Evolutionary conservation across 2,888 invertebrate species (phyloP).

Genomic region (Lucinisca nassula): DNA sequence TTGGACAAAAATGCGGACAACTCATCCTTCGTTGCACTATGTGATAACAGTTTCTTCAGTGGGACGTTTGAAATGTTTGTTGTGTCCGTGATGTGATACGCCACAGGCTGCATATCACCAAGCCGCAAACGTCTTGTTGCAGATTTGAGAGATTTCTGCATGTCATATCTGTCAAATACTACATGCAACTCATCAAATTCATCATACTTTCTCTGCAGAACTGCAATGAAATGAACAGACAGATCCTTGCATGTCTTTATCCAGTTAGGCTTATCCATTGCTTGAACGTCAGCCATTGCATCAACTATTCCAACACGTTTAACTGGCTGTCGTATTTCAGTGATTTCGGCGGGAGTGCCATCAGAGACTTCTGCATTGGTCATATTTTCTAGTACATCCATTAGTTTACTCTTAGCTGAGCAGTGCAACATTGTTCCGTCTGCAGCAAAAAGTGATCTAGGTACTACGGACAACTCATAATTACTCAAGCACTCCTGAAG

Average conservation of each 20-base stretch:
- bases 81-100: slow-evolving; percentile 22
- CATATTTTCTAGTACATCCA: slow-evolving; percentile 12
- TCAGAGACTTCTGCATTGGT: neutral
- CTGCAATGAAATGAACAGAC: slow-evolving; percentile 2
- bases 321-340: neutral
- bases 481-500: slow-evolving; percentile 10
- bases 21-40: slow-evolving; percentile 25
- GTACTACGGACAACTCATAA: slow-evolving; percentile 21
- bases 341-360: too few species aligned
- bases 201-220: neutral
- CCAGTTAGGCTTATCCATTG: neutral
- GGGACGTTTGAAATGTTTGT: slow-evolving; percentile 18
- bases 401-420: slow-evolving; percentile 15
- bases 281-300: slow-evolving; percentile 28
- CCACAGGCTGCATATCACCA: neutral
- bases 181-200: slow-evolving; percentile 19
- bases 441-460: slow-evolving; percentile 18
- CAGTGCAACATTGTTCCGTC: neutral
- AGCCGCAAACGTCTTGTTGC: slow-evolving; percentile 1
- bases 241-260: slow-evolving; percentile 12
- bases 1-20: too few species aligned
- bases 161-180: slow-evolving; percentile 34
- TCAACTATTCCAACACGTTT: slow-evolving; percentile 5
- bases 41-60: slow-evolving; percentile 15
- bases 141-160: slow-evolving; percentile 17